These are phyloP conservation scores for Strigamia maritima DNA, from an alignment of 2,888 invertebrate genomes.

Conservation along the genomic window DNA sequence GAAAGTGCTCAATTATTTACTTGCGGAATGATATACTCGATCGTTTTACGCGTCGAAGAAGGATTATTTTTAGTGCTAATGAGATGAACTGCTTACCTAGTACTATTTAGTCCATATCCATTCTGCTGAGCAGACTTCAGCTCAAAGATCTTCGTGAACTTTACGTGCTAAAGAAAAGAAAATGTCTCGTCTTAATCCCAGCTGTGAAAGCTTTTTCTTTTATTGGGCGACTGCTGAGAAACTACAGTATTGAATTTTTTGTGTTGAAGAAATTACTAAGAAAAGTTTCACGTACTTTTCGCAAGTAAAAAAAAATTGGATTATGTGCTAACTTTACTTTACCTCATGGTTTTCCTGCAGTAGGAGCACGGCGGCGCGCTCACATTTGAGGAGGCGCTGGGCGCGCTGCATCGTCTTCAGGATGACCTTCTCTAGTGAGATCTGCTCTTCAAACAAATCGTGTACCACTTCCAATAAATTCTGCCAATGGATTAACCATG, in stretches of 20 bases:
- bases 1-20: neutral
- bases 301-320: neutral
- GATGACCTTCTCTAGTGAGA: conserved; percentile 56
- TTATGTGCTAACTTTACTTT: conserved; percentile 34
- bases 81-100: neutral
- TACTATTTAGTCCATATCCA: conserved; percentile 33
- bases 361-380: conserved; percentile 56
- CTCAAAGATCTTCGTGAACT: conserved; percentile 39
- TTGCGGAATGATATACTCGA: neutral
- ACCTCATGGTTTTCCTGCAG: conserved; percentile 53
- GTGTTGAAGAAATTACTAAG: neutral
- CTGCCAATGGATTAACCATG: conserved; percentile 48
- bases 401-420: conserved; percentile 58
- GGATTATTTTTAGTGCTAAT: neutral
- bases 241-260: neutral
- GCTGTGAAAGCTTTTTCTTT: conserved; percentile 32
- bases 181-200: conserved; percentile 20
- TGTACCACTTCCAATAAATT: conserved; percentile 58
- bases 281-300: neutral
- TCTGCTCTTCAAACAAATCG: conserved; percentile 59
- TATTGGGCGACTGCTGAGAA: conserved; percentile 13
- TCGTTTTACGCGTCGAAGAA: neutral
- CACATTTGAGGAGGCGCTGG: conserved; percentile 56
- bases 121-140: conserved; percentile 39
- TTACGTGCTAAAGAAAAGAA: conserved; percentile 33